Evolutionary conservation across 2,113 vertebrate genomes (phyloP).

Genomic region (Brachirus orientalis): DNA sequence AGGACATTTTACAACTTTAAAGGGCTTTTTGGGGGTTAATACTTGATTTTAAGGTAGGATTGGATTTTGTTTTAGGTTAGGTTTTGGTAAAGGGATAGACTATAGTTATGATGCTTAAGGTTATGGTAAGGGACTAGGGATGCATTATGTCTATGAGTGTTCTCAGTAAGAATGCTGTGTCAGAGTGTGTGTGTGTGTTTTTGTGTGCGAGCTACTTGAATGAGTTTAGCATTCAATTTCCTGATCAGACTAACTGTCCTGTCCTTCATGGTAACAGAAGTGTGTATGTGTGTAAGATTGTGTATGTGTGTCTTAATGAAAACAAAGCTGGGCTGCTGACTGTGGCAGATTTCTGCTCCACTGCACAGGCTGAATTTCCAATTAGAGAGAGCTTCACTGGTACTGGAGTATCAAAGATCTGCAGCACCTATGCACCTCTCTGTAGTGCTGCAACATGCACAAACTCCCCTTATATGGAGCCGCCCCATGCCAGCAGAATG

Average conservation of each 20-base stretch:
- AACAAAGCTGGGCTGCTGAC: constrained; percentile 79
- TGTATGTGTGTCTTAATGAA: constrained; percentile 67
- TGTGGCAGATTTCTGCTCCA: constrained; percentile 71
- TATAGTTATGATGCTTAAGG: too few relatives aligned
- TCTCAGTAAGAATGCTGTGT: too few relatives aligned
- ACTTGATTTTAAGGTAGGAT: too few relatives aligned
- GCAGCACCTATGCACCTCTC: constrained; percentile 45
- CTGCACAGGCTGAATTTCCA: constrained; percentile 79
- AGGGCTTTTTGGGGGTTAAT: too few relatives aligned
- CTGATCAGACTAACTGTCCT: constrained; percentile 9
- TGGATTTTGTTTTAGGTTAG: too few relatives aligned
- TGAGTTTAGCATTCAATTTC: constrained; percentile 42
- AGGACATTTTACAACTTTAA: too few relatives aligned
- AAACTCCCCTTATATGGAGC: not conserved
- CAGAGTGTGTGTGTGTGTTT: not conserved
- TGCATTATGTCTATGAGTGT: too few relatives aligned
- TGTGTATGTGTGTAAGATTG: constrained; percentile 30
- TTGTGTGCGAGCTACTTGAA: constrained; percentile 2
- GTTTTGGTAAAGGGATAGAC: too few relatives aligned
- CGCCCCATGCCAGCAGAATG: constrained; percentile 12
- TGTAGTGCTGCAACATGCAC: constrained; percentile 33
- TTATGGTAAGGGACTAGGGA: too few relatives aligned
- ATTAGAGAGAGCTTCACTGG: constrained; percentile 62
- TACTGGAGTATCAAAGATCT: constrained; percentile 58
- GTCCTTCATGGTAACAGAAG: constrained; percentile 50